Base-by-base conservation (phyloP, 2,888 invertebrate genomes). In the Brachylomia viminalis region DNA sequence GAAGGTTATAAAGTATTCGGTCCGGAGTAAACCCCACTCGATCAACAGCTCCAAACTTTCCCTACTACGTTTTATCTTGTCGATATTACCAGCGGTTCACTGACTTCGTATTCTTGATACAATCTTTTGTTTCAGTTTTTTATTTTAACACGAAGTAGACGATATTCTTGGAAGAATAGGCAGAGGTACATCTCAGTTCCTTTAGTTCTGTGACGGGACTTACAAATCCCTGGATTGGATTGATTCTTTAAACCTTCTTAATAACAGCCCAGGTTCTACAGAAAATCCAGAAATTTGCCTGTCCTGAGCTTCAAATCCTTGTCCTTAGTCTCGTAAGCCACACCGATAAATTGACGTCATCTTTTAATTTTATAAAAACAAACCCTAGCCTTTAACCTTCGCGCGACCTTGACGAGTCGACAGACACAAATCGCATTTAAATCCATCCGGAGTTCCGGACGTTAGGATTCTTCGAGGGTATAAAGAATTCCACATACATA, bases 31-130 rank as follows among this genome's bases (percentile, higher is more conserved):
- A 67, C 67, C 67, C 66, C 59, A 67, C 70, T 84, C 62, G 47
- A 74, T 84, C 80, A 82, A 71, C 70, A 70, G 62, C 79, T 83
- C 42, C n/a, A 71, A 73, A 82, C 58, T 73, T 66, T 79, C 38
- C 15, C 54, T 54, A 23, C 30, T 23, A 80, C 67, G 67, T 82
- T 71, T 82, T 79, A 81, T 81, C 62, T 73, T 49, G 30, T 77
- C 23, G 5, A 54, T 62, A 56, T 67, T 33, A 64, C 13, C 13
- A 17, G 10, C 33, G 59, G 80, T 82, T 82, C 69, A 66, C 23
- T 76, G 77, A 69, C 82, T 69, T 38, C 15, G n/a, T 47, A 65
- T 59, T 76, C 17, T 65, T 59, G 47, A 20, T 17, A 27, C 15
- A 33, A 49, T 20, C 4, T 42, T 64, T 58, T 58, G 15, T 42